A percentile compares a stretch with the other conserved stretches of the same genome.
Conservation (phyloP, 2,113 vertebrate species). For the Eulacestoma nigropectus region DNA sequence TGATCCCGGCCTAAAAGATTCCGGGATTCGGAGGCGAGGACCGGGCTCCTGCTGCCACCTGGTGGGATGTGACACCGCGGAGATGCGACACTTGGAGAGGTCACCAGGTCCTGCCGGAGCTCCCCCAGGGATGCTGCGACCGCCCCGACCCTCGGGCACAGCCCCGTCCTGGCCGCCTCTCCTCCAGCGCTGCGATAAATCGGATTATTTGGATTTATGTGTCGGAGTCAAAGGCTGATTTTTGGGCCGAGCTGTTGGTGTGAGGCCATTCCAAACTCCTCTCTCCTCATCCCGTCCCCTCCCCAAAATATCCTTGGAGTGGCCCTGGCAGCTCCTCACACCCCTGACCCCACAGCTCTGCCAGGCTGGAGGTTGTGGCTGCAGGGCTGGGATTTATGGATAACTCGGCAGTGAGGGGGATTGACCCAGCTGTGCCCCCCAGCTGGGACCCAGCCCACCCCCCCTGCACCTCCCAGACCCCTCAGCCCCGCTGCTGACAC, state of each 20-base stretch:
- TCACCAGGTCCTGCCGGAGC: background rate
- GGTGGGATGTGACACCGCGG: background rate
- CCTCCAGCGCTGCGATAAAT: background rate
- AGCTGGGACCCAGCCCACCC: background rate
- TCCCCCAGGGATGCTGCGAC: background rate
- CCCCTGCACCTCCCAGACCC: background rate
- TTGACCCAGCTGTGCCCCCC: background rate
- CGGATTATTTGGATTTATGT: accelerated
- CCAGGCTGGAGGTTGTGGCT: accelerated
- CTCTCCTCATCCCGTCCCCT: too few relatives aligned
- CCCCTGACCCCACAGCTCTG: background rate
- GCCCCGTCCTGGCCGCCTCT: background rate
- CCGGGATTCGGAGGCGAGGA: accelerated
- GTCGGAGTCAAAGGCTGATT: accelerated
- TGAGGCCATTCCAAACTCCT: background rate
- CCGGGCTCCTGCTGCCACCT: background rate
- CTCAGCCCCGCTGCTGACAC: too few relatives aligned
- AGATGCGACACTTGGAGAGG: background rate
- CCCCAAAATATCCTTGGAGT: background rate
- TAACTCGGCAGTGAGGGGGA: accelerated
- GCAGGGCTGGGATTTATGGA: background rate
- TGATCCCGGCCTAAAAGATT: accelerated
- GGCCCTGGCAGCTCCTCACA: background rate
- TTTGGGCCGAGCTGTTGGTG: background rate
- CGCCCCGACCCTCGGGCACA: background rate